Conservation (phyloP, 2,888 invertebrate genomes). For the Aricia artaxerxes region DNA sequence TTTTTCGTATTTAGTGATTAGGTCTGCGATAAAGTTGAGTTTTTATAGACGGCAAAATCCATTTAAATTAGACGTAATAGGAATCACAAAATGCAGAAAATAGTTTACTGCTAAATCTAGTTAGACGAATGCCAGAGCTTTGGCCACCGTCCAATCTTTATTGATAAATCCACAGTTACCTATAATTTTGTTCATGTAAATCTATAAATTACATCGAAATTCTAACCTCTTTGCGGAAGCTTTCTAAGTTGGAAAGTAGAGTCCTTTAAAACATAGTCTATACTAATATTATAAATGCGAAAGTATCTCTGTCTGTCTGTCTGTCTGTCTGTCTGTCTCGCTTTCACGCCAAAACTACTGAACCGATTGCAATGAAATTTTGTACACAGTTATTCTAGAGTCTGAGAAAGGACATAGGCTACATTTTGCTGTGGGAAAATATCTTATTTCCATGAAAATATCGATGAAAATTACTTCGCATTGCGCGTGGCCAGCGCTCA, state of each 20-base stretch:
- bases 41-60: neutral
- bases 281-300: too few relatives aligned
- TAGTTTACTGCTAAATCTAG: constrained; percentile 30
- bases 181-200: constrained; percentile 13
- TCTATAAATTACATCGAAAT: neutral
- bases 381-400: too few relatives aligned
- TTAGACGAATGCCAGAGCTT: constrained; percentile 27
- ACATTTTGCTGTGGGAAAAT: too few relatives aligned
- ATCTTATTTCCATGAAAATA: too few relatives aligned
- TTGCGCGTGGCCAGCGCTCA: too few relatives aligned
- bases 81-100: constrained; percentile 17
- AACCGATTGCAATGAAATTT: too few relatives aligned
- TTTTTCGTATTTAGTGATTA: neutral
- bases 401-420: too few relatives aligned
- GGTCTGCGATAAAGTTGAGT: neutral
- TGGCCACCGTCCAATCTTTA: constrained; percentile 31
- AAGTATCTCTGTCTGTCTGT: too few relatives aligned
- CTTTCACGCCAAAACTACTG: too few relatives aligned
- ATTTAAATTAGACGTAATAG: neutral
- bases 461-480: too few relatives aligned
- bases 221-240: neutral
- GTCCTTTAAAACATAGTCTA: neutral
- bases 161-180: constrained; percentile 22
- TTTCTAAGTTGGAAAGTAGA: neutral
- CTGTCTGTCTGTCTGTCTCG: too few relatives aligned